Evolutionary conservation across 2,113 vertebrate species (phyloP), one percentile per base, ranked within the genome.

Genomic region (Triplophysa siluroides): DNA sequence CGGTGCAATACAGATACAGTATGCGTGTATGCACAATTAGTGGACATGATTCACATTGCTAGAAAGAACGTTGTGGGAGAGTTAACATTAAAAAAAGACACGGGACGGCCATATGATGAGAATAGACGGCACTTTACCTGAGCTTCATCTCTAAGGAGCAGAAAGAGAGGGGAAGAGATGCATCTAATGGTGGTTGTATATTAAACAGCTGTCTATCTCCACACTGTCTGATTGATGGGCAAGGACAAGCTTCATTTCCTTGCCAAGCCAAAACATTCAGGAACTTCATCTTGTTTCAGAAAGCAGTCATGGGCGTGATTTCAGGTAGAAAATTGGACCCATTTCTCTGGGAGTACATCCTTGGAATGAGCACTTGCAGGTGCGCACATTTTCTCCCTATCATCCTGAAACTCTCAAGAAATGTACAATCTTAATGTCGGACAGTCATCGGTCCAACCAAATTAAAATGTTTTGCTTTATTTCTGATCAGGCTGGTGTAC

Each of bases 161-260:
- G 29, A 21, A 78, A 50, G 8, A 26, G 33, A 50, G 33, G 63
- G 77, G 80, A 33, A 74, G 78, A 72, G 81, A 74, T 78, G 83
- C 81, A 14, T 29, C 81, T 91, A 87, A 92, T 88, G 87, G 85
- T 86, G 85, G 86, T 12, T 89, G 86, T 88, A 88, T 88, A 89
- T 90, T 89, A 90, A 88, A 88, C 83, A 89, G 87, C 88, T 85
- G 84, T 87, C 90, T 90, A 86, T 91, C 90, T 90, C 86, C 89
- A 85, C 82, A 52, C 76, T 66, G 73, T 43, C 84, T 91, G 91
- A 92, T 91, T 91, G 89, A 93, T 92, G 88, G 89, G 68, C 88
- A 85, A 85, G 88, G 90, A 91, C 88, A 91, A 85, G 90, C 90
- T 76, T 86, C 91, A 91, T 92, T 92, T 92, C 89, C 90, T 83